phyloP scores from a whole-genome alignment of 2,113 vertebrate species.

The Neolamprologus brichardi region DNA sequence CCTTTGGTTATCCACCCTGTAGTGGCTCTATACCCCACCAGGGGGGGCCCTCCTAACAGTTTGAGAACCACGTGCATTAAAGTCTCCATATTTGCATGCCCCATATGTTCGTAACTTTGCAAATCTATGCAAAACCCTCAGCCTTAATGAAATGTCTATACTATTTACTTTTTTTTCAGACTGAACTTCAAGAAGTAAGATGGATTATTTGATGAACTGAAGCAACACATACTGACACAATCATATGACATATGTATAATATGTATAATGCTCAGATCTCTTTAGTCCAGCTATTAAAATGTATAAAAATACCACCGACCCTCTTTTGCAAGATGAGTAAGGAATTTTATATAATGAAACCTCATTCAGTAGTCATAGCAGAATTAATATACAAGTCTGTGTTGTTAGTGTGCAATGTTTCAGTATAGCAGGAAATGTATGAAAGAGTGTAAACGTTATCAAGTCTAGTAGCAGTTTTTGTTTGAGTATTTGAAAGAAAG shows the following conservation, averaged over 20 bases:
- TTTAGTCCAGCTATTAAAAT: not conserved
- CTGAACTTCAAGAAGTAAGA: not conserved
- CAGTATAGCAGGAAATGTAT: not conserved
- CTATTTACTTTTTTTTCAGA: not conserved
- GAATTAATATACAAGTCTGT: not conserved
- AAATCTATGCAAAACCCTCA: not conserved
- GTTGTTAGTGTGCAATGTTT: not conserved
- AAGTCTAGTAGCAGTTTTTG: not conserved
- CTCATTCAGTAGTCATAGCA: not conserved
- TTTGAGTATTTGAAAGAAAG: not conserved
- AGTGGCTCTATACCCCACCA: not conserved
- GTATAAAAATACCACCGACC: not conserved
- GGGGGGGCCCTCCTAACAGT: not conserved
- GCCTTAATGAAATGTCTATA: not conserved
- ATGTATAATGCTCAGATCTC: not conserved
- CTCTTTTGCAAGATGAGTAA: not conserved
- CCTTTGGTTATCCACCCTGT: not conserved
- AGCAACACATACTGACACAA: not conserved
- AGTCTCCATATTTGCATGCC: not conserved
- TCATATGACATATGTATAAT: not conserved
- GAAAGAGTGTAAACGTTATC: not conserved
- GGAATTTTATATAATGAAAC: not conserved
- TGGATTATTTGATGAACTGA: not conserved
- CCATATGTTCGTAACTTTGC: not conserved
- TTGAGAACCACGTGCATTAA: not conserved